These are phyloP conservation scores for Ceriagrion tenellum DNA, from an alignment of 2,888 invertebrate genomes.

Conservation along the genomic window DNA sequence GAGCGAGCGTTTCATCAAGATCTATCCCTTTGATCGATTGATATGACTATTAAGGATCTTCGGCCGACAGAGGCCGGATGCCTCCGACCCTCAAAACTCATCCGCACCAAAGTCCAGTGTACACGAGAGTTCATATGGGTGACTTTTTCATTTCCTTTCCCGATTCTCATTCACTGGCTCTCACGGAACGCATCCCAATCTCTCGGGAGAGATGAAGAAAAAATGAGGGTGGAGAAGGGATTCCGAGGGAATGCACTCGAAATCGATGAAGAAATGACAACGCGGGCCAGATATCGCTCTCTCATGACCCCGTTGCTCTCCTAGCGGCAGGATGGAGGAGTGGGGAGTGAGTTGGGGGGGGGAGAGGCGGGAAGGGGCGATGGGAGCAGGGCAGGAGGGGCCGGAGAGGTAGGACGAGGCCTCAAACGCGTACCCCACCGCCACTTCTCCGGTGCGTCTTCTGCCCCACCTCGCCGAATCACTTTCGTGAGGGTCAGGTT, in stretches of 20 bases:
- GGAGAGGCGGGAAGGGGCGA: too few species aligned
- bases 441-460: too few species aligned
- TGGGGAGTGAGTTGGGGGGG: too few species aligned
- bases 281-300: background rate
- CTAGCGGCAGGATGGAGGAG: background rate
- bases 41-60: too few species aligned
- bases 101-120: background rate
- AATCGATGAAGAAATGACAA: constrained; percentile 31
- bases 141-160: background rate
- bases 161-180: background rate
- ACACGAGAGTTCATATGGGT: background rate
- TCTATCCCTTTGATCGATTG: too few species aligned
- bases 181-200: background rate
- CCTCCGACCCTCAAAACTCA: background rate
- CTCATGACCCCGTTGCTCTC: constrained; percentile 21
- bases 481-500: background rate
- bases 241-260: background rate
- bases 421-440: too few species aligned
- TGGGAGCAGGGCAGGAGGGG: background rate
- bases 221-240: background rate
- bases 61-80: background rate
- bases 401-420: too few species aligned
- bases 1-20: too few species aligned
- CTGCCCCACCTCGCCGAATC: background rate
- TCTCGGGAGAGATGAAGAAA: background rate